These are phyloP conservation scores for Setophaga coronata DNA, from an alignment of 2,113 vertebrate genomes.

Conservation along the genomic window DNA sequence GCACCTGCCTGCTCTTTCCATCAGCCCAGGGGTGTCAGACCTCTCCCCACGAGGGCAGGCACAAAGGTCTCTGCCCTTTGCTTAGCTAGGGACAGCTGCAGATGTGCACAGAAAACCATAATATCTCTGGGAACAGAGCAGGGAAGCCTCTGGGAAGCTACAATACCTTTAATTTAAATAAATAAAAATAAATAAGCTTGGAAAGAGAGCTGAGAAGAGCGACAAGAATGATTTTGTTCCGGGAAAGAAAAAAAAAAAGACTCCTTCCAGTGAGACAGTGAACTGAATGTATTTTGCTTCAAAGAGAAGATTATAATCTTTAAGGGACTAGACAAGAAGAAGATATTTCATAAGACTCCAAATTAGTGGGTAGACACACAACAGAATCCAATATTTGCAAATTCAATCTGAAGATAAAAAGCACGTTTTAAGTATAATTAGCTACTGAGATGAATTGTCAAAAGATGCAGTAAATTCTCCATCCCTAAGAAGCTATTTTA, in stretches of 20 bases:
- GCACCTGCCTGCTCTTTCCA: not conserved
- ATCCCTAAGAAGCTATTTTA: constrained; percentile 38
- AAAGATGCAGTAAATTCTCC: constrained; percentile 36
- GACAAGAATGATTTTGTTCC: constrained; percentile 51
- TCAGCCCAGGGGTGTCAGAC: not conserved
- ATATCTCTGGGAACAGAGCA: constrained; percentile 2
- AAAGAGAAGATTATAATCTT: constrained; percentile 58
- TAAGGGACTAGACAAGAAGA: constrained; percentile 34
- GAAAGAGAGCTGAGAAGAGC: constrained; percentile 45
- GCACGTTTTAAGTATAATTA: constrained; percentile 27
- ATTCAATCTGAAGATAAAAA: constrained; percentile 50
- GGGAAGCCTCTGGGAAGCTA: not conserved
- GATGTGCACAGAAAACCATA: not conserved
- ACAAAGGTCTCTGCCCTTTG: not conserved
- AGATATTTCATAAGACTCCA: constrained; percentile 21
- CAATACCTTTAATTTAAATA: not conserved
- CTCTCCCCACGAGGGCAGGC: not conserved
- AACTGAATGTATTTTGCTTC: constrained; percentile 13
- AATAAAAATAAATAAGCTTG: not conserved
- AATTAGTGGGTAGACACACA: constrained; percentile 41
- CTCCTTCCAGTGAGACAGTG: not conserved
- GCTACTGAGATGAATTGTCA: constrained; percentile 10
- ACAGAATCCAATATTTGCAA: constrained; percentile 44
- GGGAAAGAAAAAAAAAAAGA: not conserved
- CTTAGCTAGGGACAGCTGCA: not conserved